These are phyloP conservation scores for Platysteira castanea DNA, from an alignment of 2,113 vertebrate species.

Conservation along the genomic window DNA sequence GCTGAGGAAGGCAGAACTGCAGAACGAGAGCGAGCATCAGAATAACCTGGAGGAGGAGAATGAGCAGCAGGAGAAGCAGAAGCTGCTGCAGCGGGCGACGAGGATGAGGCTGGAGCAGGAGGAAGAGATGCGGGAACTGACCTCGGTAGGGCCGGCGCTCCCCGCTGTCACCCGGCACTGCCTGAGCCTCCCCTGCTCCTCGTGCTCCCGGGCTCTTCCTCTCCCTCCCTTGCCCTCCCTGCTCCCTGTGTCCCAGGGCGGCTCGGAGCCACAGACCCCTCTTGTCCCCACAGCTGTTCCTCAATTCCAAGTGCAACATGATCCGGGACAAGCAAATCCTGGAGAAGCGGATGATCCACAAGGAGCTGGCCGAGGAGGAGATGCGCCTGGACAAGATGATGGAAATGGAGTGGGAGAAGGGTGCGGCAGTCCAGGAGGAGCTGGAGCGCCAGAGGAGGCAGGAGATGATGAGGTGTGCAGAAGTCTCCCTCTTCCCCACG, in stretches of 20 bases:
- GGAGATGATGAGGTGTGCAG: background rate
- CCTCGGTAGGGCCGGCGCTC: background rate
- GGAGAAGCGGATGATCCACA: background rate
- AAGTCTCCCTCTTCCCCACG: background rate
- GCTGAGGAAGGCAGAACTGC: background rate
- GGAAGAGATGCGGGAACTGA: background rate
- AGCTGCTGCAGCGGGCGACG: background rate
- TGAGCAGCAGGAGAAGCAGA: background rate
- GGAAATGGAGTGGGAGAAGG: background rate
- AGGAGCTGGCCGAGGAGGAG: background rate
- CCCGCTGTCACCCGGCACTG: background rate
- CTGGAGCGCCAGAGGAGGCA: background rate
- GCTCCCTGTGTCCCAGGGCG: rapidly evolving
- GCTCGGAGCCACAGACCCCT: background rate
- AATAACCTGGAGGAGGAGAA: background rate
- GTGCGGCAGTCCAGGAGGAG: background rate
- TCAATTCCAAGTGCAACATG: background rate
- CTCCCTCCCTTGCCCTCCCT: background rate
- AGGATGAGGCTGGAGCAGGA: background rate
- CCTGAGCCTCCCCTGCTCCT: background rate
- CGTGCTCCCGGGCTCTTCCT: background rate
- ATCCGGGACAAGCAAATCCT: background rate
- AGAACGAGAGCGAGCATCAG: rapidly evolving
- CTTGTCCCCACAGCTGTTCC: background rate
- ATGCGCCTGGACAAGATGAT: background rate